A percentile compares a stretch with the other conserved stretches of the same genome.
Evolutionary conservation across 2,888 invertebrate genomes (phyloP).

Genomic region (Anarsia innoxiella): DNA sequence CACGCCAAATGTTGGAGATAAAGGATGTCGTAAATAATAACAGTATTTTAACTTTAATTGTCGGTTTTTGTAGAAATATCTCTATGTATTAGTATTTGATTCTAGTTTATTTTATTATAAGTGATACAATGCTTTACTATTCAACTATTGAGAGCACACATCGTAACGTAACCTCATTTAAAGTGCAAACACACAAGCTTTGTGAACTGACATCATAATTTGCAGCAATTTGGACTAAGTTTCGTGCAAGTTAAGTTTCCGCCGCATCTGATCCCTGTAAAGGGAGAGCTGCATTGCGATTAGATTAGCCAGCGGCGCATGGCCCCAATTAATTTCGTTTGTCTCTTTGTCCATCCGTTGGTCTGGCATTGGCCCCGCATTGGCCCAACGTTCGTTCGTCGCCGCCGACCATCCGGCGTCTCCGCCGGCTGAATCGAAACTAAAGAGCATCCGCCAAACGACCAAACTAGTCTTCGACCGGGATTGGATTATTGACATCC

Average conservation of each 20-base stretch:
- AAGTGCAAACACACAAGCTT: too few relatives aligned
- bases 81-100: too few relatives aligned
- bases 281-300: constrained; percentile 36
- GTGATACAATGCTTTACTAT: too few relatives aligned
- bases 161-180: too few relatives aligned
- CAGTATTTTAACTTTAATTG: too few relatives aligned
- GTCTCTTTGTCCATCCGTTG: constrained; percentile 55
- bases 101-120: too few relatives aligned
- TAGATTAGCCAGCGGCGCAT: constrained; percentile 61
- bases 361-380: too few relatives aligned
- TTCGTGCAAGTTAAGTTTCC: constrained; percentile 23
- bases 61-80: too few relatives aligned
- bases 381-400: constrained; percentile 17
- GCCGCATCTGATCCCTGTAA: constrained; percentile 36
- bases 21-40: too few relatives aligned
- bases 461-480: constrained; percentile 47
- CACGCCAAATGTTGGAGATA: too few relatives aligned
- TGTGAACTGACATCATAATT: too few relatives aligned
- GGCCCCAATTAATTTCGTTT: constrained; percentile 70
- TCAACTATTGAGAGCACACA: too few relatives aligned
- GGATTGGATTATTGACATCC: constrained; percentile 54
- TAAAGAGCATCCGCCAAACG: constrained; percentile 53
- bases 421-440: constrained; percentile 41
- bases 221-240: constrained; percentile 7
- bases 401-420: constrained; percentile 17